Evolutionary conservation across 1,140 invertebrate genomes (phyloP).

Genomic region (Spodoptera frugiperda): DNA sequence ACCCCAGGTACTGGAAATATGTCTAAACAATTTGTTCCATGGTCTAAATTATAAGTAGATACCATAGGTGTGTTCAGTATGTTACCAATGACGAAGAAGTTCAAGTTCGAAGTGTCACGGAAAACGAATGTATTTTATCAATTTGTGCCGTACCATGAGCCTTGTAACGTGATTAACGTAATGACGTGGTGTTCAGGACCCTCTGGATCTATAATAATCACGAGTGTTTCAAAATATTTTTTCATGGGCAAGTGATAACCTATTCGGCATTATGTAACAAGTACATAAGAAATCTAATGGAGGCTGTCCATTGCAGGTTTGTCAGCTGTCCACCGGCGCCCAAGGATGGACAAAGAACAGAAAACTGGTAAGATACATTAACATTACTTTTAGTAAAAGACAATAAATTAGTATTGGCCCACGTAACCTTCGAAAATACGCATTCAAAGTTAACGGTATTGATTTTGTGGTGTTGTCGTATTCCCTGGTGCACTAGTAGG

Average conservation of each 20-base stretch:
- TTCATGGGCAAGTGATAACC: slow-evolving; percentile 75
- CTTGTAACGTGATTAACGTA: slow-evolving; percentile 51
- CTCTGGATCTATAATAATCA: slow-evolving; percentile 45
- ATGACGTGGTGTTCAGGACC: slow-evolving; percentile 53
- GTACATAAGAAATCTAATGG: slow-evolving; percentile 74
- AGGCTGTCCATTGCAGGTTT: slow-evolving; percentile 86
- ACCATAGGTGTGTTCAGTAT: slow-evolving; percentile 46
- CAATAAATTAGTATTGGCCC: background rate
- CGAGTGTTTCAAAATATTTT: slow-evolving; percentile 59
- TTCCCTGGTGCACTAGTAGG: background rate
- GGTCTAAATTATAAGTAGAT: slow-evolving; percentile 33
- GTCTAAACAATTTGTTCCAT: slow-evolving; percentile 51
- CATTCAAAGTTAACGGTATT: slow-evolving; percentile 16
- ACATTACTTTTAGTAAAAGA: slow-evolving; percentile 12
- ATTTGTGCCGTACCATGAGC: slow-evolving; percentile 52
- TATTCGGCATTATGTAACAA: slow-evolving; percentile 84
- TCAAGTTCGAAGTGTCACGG: slow-evolving; percentile 56
- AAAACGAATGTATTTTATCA: slow-evolving; percentile 67
- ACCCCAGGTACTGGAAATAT: slow-evolving; percentile 78
- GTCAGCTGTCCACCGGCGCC: slow-evolving; percentile 89
- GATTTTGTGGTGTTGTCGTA: slow-evolving; percentile 26
- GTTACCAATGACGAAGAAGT: slow-evolving; percentile 53
- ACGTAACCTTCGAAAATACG: background rate
- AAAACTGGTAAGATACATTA: slow-evolving; percentile 90
- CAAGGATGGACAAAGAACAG: slow-evolving; percentile 91